Percentiles rank a stretch among this genome's conserved stretches.
Evolutionary conservation across 2,888 invertebrate genomes (phyloP).

Genomic region (Nasonovia ribisnigri): DNA sequence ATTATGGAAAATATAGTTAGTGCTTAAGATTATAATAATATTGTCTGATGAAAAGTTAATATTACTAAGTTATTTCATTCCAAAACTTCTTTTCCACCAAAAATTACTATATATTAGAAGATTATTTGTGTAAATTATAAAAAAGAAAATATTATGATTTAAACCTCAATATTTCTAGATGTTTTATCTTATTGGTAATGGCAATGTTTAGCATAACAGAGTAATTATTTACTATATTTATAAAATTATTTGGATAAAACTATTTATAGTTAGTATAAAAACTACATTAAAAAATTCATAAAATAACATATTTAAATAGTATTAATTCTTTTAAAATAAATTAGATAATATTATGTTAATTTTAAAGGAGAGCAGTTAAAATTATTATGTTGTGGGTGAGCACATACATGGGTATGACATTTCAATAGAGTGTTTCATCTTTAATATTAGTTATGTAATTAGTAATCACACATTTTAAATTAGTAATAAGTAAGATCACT

Average conservation of each 20-base stretch:
- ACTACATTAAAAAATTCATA: not conserved
- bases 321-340: not conserved
- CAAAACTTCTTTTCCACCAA: not conserved
- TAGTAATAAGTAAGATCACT: not conserved
- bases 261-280: not conserved
- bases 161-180: not conserved
- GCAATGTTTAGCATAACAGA: not conserved
- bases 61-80: not conserved
- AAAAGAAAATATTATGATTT: not conserved
- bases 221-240: not conserved
- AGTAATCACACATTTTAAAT: not conserved
- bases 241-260: not conserved
- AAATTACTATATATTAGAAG: not conserved
- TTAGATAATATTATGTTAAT: not conserved
- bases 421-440: not conserved
- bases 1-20: not conserved
- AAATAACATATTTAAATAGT: not conserved
- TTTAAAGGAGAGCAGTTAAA: not conserved
- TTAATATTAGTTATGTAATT: not conserved
- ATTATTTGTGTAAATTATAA: not conserved
- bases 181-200: not conserved
- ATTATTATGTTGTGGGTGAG: not conserved
- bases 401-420: not conserved
- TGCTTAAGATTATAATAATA: not conserved
- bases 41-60: not conserved